These are phyloP conservation scores for Drosophila ustulata DNA, from an alignment of 2,888 invertebrate genomes.

Conservation along the genomic window DNA sequence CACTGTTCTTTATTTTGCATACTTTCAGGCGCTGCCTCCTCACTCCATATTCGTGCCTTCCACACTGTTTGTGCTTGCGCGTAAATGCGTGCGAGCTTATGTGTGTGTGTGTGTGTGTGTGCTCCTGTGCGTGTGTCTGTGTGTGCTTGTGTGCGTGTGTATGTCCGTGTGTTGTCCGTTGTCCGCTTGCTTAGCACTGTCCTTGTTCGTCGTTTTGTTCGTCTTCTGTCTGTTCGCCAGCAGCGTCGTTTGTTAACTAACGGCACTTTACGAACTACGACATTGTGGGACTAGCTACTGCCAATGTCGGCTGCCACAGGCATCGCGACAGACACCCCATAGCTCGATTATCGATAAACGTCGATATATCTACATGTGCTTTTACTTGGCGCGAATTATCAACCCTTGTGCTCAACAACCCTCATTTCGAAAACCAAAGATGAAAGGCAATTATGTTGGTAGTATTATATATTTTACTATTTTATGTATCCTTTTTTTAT, in stretches of 20 bases:
- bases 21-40: slow-evolving; percentile 46
- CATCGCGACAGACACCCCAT: slow-evolving; percentile 8
- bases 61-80: slow-evolving; percentile 18
- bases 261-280: slow-evolving; percentile 23
- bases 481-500: no score
- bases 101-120: neutral
- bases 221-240: slow-evolving; percentile 43
- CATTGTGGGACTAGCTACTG: neutral
- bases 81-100: slow-evolving; percentile 12
- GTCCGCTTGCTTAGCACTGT: slow-evolving; percentile 12
- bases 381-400: no score
- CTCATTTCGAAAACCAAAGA: no score
- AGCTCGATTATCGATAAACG: slow-evolving; percentile 29
- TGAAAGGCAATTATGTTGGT: no score
- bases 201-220: slow-evolving; percentile 14
- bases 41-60: neutral
- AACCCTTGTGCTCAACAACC: no score
- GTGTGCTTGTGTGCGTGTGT: neutral
- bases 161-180: slow-evolving; percentile 9
- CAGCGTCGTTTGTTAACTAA: slow-evolving; percentile 61
- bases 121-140: neutral
- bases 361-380: slow-evolving; percentile 4
- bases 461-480: no score
- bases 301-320: slow-evolving; percentile 10
- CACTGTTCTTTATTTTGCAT: slow-evolving; percentile 50